Conservation (phyloP, 2,888 invertebrate species). For the Coenonympha glycerion region DNA sequence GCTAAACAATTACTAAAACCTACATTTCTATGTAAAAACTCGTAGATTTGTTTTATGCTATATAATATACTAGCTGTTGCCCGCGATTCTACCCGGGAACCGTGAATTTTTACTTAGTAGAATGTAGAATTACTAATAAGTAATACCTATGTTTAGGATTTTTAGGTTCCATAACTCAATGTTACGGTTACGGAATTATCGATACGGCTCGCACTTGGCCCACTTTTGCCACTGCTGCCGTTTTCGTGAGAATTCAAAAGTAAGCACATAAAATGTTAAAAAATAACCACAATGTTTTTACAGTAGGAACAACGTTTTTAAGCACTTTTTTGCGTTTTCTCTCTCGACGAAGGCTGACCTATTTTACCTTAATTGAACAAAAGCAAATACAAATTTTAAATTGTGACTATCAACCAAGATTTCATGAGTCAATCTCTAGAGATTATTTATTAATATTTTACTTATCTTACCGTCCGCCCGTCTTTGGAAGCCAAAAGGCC, state of each 20-base stretch:
- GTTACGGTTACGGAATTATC: too few species aligned
- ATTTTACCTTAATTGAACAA: slow-evolving; percentile 13
- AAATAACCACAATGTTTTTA: background rate
- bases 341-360: slow-evolving; percentile 3
- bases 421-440: background rate
- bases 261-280: background rate
- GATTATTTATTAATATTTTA: too few species aligned
- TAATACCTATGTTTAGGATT: too few species aligned
- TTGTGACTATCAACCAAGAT: background rate
- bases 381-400: slow-evolving; percentile 10
- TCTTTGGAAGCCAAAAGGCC: too few species aligned
- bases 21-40: too few species aligned
- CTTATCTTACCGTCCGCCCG: too few species aligned
- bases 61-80: background rate
- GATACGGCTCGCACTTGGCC: too few species aligned
- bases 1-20: too few species aligned
- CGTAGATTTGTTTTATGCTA: too few species aligned
- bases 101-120: too few species aligned
- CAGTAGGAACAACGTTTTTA: background rate
- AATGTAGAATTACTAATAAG: too few species aligned
- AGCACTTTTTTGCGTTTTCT: background rate
- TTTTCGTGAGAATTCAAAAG: background rate
- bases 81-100: background rate
- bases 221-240: background rate
- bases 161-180: too few species aligned